Conservation (phyloP, 2,888 invertebrate species). For the Automeris io region DNA sequence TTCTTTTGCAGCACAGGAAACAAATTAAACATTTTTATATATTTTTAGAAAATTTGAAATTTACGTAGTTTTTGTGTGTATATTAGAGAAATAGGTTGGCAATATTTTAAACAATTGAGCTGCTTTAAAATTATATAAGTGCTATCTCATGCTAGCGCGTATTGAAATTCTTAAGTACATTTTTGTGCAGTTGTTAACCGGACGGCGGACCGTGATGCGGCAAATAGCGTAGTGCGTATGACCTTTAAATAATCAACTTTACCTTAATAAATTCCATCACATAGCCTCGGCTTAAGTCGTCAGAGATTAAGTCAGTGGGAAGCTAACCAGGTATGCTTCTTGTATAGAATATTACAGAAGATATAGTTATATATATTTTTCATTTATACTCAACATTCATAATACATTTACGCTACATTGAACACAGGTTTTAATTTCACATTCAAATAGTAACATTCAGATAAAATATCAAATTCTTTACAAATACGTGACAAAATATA, state of each 20-base stretch:
- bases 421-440: slow-evolving; percentile 62
- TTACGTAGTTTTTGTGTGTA: too few relatives aligned
- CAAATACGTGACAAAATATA: slow-evolving; percentile 44
- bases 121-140: too few relatives aligned
- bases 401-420: slow-evolving; percentile 50
- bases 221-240: neutral
- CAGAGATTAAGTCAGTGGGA: slow-evolving; percentile 9
- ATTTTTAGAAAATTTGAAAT: too few relatives aligned
- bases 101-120: too few relatives aligned
- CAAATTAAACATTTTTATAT: too few relatives aligned
- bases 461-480: slow-evolving; percentile 54
- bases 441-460: slow-evolving; percentile 54
- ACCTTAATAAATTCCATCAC: slow-evolving; percentile 15
- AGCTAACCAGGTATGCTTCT: slow-evolving; percentile 16
- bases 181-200: too few relatives aligned
- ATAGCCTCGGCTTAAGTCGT: slow-evolving; percentile 11
- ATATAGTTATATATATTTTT: slow-evolving; percentile 27
- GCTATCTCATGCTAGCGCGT: too few relatives aligned
- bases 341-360: slow-evolving; percentile 18
- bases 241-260: slow-evolving; percentile 8
- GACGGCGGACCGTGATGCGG: too few relatives aligned
- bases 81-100: too few relatives aligned
- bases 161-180: too few relatives aligned
- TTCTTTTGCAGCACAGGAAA: too few relatives aligned
- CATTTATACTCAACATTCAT: slow-evolving; percentile 55